phyloP scores from a whole-genome alignment of 2,113 vertebrate species.

The Pangasianodon hypophthalmus region DNA sequence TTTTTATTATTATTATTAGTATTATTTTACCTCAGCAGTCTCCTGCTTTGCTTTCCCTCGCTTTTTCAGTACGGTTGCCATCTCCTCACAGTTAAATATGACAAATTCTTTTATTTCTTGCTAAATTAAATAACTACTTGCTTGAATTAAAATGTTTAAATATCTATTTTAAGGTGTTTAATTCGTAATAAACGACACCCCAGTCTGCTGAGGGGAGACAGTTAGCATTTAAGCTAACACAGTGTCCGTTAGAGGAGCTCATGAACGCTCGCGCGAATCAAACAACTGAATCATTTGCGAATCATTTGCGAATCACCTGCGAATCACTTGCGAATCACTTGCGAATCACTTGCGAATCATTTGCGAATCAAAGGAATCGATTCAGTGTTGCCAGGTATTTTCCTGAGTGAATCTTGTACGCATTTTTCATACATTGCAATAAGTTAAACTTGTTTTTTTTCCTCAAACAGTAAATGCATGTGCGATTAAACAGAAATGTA shows the following conservation, averaged over 20 bases:
- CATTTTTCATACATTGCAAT: background rate
- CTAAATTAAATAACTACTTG: background rate
- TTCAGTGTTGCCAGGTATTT: background rate
- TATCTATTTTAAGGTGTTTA: background rate
- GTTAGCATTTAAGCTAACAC: background rate
- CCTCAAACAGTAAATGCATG: too few relatives aligned
- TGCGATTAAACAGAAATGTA: too few relatives aligned
- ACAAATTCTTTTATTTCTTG: background rate
- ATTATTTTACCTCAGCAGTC: slow-evolving; percentile 46
- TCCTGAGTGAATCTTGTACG: background rate
- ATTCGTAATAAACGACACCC: background rate
- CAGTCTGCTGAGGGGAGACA: background rate
- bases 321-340: too few relatives aligned
- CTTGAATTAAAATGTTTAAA: background rate
- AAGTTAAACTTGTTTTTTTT: background rate
- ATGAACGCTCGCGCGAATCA: background rate
- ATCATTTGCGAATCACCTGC: too few relatives aligned
- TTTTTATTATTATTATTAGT: too few relatives aligned
- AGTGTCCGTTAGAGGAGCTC: background rate
- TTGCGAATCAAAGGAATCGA: background rate
- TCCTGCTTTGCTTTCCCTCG: slow-evolving; percentile 31
- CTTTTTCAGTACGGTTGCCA: slow-evolving; percentile 34
- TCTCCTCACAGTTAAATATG: background rate
- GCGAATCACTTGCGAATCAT: too few relatives aligned
- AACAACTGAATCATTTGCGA: background rate